Evolutionary conservation across 1,140 invertebrate genomes (phyloP).

Genomic region (Pseudomyrmex gracilis): DNA sequence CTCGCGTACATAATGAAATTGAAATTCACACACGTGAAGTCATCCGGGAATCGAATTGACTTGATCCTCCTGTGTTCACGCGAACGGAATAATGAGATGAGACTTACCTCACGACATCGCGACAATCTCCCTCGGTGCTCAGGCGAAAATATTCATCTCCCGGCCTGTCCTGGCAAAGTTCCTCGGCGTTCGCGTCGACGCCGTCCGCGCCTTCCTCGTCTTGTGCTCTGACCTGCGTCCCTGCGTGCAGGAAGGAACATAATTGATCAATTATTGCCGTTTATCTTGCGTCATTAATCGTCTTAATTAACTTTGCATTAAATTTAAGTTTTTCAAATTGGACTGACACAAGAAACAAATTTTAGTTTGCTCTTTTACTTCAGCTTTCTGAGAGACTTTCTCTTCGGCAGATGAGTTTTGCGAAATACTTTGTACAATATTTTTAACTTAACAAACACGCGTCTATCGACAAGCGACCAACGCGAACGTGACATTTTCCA

Average conservation of each 20-base stretch:
- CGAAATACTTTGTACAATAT: too few relatives aligned
- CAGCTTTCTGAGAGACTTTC: not conserved
- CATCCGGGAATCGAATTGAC: not conserved
- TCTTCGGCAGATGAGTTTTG: not conserved
- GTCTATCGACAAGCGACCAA: not conserved
- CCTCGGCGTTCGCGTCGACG: constrained; percentile 91
- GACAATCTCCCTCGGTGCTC: constrained; percentile 93
- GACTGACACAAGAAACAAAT: too few relatives aligned
- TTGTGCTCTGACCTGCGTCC: constrained; percentile 82
- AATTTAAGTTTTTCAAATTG: not conserved
- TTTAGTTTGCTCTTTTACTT: not conserved
- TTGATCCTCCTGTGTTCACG: constrained; percentile 25
- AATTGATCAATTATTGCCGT: constrained; percentile 12
- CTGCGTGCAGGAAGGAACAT: constrained; percentile 55
- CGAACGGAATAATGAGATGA: not conserved
- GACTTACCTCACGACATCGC: constrained; percentile 95
- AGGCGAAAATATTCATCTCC: constrained; percentile 96
- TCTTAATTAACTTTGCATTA: not conserved
- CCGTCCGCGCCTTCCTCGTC: constrained; percentile 89
- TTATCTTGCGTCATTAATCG: not conserved
- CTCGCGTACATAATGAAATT: not conserved
- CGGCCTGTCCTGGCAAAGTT: constrained; percentile 93
- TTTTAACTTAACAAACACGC: too few relatives aligned
- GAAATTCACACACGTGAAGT: not conserved
- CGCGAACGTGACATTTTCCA: constrained; percentile 48